Evolutionary conservation across 2,888 invertebrate genomes (phyloP).

Genomic region (Ethmia dodecea): DNA sequence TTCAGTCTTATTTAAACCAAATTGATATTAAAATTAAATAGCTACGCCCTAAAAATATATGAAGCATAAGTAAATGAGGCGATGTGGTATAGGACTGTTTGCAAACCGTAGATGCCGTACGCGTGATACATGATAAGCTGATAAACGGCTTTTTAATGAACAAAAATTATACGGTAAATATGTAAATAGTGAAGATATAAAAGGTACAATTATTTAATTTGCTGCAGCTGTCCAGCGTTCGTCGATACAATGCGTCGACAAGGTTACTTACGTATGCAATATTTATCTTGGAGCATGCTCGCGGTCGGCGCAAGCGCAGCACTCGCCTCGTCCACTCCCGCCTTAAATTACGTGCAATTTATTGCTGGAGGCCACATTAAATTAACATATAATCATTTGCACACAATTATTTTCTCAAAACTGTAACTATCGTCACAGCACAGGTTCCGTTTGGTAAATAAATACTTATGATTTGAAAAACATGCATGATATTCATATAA

Average conservation of each 20-base stretch:
- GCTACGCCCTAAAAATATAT: too few relatives aligned
- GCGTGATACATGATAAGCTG: too few relatives aligned
- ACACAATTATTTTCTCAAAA: constrained; percentile 60
- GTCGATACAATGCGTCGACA: constrained; percentile 20
- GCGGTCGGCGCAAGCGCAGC: constrained; percentile 12
- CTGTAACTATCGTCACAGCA: constrained; percentile 34
- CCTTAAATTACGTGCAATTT: constrained; percentile 61
- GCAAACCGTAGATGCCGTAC: too few relatives aligned
- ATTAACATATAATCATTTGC: constrained; percentile 58
- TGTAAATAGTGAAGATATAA: constrained; percentile 21
- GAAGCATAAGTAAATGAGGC: too few relatives aligned
- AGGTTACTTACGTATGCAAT: constrained; percentile 39
- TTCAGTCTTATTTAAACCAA: too few relatives aligned
- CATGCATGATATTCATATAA: too few relatives aligned
- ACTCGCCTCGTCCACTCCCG: constrained; percentile 26
- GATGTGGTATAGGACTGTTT: too few relatives aligned
- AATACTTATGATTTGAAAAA: too few relatives aligned
- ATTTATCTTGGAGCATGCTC: constrained; percentile 38
- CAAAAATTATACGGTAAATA: constrained; percentile 30
- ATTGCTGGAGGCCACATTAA: constrained; percentile 50
- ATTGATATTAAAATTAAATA: too few relatives aligned
- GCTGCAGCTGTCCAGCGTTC: constrained; percentile 35
- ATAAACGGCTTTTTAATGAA: constrained; percentile 30
- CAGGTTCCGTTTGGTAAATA: too few relatives aligned
- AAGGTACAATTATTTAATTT: constrained; percentile 41